Conservation (phyloP, 2,797 vertebrate species). For the Steatocranus sp. region DNA sequence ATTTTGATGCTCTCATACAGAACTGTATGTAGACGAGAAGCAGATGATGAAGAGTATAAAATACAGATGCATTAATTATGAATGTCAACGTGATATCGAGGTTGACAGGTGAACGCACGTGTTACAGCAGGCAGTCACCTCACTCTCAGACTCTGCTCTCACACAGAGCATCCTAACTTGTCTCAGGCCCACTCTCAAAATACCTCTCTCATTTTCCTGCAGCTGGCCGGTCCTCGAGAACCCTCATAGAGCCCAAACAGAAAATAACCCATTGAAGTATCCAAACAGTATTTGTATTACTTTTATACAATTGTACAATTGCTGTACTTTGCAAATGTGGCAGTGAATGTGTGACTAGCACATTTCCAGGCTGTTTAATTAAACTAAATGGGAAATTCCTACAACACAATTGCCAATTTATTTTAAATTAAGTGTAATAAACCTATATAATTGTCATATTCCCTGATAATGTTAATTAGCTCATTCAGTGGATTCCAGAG, state of each 20-base stretch:
- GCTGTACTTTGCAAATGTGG: background rate
- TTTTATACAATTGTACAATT: background rate
- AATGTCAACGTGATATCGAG: background rate
- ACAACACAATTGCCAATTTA: background rate
- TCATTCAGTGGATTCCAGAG: background rate
- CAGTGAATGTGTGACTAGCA: background rate
- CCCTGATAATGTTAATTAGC: background rate
- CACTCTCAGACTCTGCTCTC: background rate
- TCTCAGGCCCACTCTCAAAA: background rate
- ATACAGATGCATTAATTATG: background rate
- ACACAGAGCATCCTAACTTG: background rate
- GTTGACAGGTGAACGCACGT: background rate
- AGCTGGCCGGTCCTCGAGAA: fast-evolving
- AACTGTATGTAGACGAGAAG: background rate
- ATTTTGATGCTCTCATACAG: background rate
- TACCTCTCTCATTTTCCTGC: background rate
- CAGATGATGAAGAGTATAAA: background rate
- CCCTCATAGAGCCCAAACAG: background rate
- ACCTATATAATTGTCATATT: background rate
- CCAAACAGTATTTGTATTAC: background rate
- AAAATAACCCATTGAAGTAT: fast-evolving
- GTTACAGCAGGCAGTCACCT: background rate
- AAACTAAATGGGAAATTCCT: background rate
- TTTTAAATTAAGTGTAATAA: background rate
- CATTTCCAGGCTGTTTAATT: background rate